A percentile compares a stretch with the other conserved stretches of the same genome.
Conservation (phyloP, 1,140 invertebrate genomes). For the Melanaphis sacchari region DNA sequence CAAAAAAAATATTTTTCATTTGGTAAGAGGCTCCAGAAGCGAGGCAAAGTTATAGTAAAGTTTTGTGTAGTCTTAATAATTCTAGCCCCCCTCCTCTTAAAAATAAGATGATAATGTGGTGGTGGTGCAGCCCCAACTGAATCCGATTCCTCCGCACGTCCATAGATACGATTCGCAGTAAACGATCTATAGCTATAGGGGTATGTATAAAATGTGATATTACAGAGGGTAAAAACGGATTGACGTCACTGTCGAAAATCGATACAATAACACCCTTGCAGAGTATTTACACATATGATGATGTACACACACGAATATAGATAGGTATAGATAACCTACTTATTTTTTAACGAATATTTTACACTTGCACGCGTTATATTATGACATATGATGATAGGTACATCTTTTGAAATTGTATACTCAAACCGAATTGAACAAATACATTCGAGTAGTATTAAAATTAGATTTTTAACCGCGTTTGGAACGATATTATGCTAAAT, state of each 20-base stretch:
- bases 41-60: not conserved
- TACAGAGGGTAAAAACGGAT: not conserved
- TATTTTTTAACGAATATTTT: too few species aligned
- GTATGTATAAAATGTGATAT: not conserved
- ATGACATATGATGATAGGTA: too few species aligned
- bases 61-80: not conserved
- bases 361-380: not conserved
- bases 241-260: not conserved
- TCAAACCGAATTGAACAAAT: too few species aligned
- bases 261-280: not conserved
- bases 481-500: not conserved
- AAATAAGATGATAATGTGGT: too few species aligned
- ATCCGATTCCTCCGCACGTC: not conserved
- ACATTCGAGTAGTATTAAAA: not conserved
- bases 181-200: not conserved
- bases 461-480: not conserved
- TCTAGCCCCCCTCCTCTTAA: not conserved
- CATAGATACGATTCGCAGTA: not conserved
- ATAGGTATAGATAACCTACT: too few species aligned
- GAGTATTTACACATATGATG: too few species aligned
- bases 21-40: not conserved
- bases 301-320: too few species aligned
- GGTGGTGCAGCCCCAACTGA: not conserved
- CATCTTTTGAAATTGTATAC: not conserved
- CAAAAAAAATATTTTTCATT: not conserved